Base-by-base conservation (phyloP, 2,888 invertebrate species). In the Leptogaster cylindrica region DNA sequence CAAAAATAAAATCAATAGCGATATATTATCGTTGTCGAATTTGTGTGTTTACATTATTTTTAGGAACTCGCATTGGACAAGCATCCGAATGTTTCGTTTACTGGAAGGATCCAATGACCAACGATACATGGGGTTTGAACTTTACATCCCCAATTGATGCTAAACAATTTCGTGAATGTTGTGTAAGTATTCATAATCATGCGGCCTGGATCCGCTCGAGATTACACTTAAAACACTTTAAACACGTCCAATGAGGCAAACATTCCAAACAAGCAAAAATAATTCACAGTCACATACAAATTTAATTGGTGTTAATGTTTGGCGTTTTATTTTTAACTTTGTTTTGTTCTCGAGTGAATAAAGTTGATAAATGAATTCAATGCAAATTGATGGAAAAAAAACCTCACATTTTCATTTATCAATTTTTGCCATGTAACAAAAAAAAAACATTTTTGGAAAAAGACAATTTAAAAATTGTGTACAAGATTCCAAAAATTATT, bases 11-110 rank as follows among this genome's bases (percentile, higher is more conserved):
- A 23, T 39, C 2, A 18, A 36, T 18, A 36, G 4, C 14, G 16
- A 25, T 27, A n/a, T 8, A 18, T 4, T 52, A 51, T 51, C 5
- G 16, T 27, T 27, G 2, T 16, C n/a, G n/a, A n/a, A n/a, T n/a
- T 5, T n/a, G 23, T 58, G 23, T 58, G 25, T 7, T 58, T 20
- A 39, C n/a, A 58, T 58, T 18, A 58, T 58, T 58, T 25, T 2
- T 80, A 95, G 97, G 96, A 68, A 97, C 97, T 65, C 88, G 96
- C 74, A 93, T 98, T 79, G 96, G 96, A 18, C 97, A 97, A 83
- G 97, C 97, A 41, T 97, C 97, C 36, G 97, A 97, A 85, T 97
- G 97, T 83, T 98, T 98, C 83, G 94, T 97, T 68, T 97, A 97
- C 82, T 97, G 97, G 97, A 95, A 95, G 81, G 97, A 97, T 83